phyloP scores from a whole-genome alignment of 2,113 vertebrate species.

The Odocoileus virginianus region DNA sequence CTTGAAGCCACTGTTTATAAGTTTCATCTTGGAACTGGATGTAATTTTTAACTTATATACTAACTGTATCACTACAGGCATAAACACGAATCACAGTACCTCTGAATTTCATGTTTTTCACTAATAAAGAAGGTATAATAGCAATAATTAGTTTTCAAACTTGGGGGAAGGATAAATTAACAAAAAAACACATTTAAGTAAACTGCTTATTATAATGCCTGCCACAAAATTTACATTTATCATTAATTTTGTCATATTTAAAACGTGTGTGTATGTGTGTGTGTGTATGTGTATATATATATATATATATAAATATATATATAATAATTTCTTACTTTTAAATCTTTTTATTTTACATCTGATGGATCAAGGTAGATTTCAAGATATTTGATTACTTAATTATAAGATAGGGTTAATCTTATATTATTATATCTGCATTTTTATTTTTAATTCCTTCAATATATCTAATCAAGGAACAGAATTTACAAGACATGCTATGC shows the following conservation, averaged over 20 bases:
- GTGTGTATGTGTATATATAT: neutral
- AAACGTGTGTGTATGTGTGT: neutral
- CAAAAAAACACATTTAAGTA: neutral
- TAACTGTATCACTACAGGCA: neutral
- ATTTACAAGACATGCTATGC: neutral
- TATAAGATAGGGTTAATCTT: neutral
- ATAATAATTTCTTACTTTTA: neutral
- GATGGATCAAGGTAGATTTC: neutral
- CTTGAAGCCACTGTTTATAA: neutral
- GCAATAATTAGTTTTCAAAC: neutral
- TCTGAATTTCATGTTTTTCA: neutral
- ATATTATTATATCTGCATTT: neutral
- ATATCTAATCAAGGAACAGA: neutral
- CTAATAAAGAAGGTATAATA: neutral
- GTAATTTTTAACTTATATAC: neutral
- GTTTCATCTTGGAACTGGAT: neutral
- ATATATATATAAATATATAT: neutral
- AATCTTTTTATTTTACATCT: neutral
- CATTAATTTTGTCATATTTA: neutral
- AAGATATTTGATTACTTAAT: neutral
- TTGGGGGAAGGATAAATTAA: neutral
- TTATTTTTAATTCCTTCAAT: neutral
- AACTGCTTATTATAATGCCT: neutral
- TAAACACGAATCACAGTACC: neutral
- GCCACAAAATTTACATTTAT: neutral